phyloP scores from a whole-genome alignment of 2,888 invertebrate species.

The Agrochola circellaris region DNA sequence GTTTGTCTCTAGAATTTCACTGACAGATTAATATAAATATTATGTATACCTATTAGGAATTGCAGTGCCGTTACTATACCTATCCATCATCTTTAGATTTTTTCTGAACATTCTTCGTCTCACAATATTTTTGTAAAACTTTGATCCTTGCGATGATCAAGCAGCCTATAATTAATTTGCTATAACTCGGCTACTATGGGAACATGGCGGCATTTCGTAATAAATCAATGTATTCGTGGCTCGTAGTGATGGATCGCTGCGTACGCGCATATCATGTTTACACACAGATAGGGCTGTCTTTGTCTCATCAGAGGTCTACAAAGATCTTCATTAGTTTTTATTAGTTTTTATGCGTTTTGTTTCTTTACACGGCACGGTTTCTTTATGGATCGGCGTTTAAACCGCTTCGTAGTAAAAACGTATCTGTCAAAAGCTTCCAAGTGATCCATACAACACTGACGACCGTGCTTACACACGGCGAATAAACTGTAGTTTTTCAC shows the following conservation, averaged over 20 bases:
- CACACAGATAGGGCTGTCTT: conserved; percentile 58
- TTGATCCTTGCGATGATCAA: conserved; percentile 34
- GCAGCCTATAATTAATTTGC: conserved; percentile 73
- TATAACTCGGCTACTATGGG: conserved; percentile 70
- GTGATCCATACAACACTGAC: too few species aligned
- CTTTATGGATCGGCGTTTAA: too few species aligned
- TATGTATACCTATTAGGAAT: neutral
- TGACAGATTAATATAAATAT: neutral
- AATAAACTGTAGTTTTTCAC: too few species aligned
- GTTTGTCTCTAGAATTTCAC: neutral
- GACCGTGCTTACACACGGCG: too few species aligned
- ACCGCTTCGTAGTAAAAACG: too few species aligned
- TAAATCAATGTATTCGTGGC: conserved; percentile 77
- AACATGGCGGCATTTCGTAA: conserved; percentile 67
- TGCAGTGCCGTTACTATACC: neutral
- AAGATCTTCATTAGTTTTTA: neutral
- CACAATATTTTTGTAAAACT: conserved; percentile 26
- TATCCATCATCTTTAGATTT: neutral
- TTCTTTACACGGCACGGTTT: too few species aligned
- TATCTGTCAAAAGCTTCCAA: too few species aligned
- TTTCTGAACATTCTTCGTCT: neutral
- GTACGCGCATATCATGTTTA: conserved; percentile 65
- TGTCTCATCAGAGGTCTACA: neutral
- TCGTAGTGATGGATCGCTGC: conserved; percentile 76
- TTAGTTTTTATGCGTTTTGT: neutral